Evolutionary conservation across 1,140 invertebrate genomes (phyloP), one percentile per base, ranked within the genome.

Genomic region (Akabosia matsudoensis): DNA sequence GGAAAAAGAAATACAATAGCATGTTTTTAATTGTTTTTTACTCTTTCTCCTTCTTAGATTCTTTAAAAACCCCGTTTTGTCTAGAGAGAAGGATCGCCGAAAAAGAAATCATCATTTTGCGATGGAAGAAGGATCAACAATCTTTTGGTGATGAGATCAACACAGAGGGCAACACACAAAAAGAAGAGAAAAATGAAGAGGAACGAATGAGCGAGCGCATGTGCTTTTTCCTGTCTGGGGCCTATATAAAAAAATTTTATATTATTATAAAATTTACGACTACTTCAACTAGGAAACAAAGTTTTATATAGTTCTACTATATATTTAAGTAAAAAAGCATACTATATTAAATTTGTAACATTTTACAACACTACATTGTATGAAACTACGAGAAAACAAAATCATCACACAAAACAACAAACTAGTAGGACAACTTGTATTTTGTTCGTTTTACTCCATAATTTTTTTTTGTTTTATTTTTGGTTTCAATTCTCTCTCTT

Each of bases 191-290:
- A 4, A 10, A 16, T 30, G 61, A 67, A 67, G 54, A 24, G 61
- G 61, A 67, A 67, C 61, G 61, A 67, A 67, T 67, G 61, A 67
- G 61, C 61, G 61, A 67, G 61, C 61, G 61, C 61, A 67, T 67
- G 61, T 67, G 61, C 61, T 67, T 67, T 67, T 67, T 67, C 61
- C 61, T 67, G 61, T 67, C 61, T 67, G 61, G 61, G 61, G 61
- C 61, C 61, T 67, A 67, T 31, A 67, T 67, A 67, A 67, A 4
- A 16, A 56, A 7, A 13, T 13, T 22, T 14, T 13, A 14, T 61
- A 67, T 22, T 61, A 61, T 22, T 7, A n/a, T 22, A 16, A 61
- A 7, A 10, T 10, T 30, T 22, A 67, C 61, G 13, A 67, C 61
- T 67, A 67, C 61, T 67, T 67, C 61, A 67, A 31, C 31, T 30